Conservation (phyloP, 1,140 invertebrate species). For the Tenebrio molitor region DNA sequence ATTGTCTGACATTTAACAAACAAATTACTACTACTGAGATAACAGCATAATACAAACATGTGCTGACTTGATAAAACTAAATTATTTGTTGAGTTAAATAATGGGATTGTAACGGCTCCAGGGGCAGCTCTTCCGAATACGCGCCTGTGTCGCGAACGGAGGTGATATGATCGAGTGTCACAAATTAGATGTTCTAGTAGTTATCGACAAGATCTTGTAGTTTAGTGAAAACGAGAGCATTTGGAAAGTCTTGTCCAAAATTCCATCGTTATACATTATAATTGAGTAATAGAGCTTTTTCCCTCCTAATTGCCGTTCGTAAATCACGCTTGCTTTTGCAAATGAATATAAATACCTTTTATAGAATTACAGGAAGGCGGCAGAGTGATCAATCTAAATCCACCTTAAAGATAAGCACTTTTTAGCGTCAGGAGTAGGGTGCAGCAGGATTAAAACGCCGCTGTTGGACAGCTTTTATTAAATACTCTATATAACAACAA, state of each 20-base stretch:
- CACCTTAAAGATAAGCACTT: conserved; percentile 27
- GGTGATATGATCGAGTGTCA: too few relatives aligned
- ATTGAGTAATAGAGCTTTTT: conserved; percentile 22
- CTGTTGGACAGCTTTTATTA: conserved; percentile 17
- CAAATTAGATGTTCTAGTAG: too few relatives aligned
- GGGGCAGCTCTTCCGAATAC: too few relatives aligned
- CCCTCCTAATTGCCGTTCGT: conserved; percentile 4
- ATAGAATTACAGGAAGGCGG: conserved; percentile 13
- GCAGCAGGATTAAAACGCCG: conserved; percentile 6
- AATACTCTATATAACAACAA: conserved; percentile 2
- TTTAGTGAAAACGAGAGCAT: too few relatives aligned
- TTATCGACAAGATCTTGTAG: too few relatives aligned
- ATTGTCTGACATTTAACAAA: too few relatives aligned
- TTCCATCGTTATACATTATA: background rate
- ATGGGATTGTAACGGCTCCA: too few relatives aligned
- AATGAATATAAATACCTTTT: conserved; percentile 35
- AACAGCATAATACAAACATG: too few relatives aligned
- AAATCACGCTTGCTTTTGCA: conserved; percentile 15
- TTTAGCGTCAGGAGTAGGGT: conserved; percentile 6
- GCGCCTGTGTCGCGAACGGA: too few relatives aligned
- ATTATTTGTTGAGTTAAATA: too few relatives aligned
- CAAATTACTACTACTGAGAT: too few relatives aligned
- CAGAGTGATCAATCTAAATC: conserved; percentile 30
- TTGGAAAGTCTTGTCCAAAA: background rate
- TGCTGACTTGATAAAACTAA: too few relatives aligned